Percentiles rank a stretch among this genome's conserved stretches.
phyloP scores from a whole-genome alignment of 2,888 invertebrate species.

The Epinotia brunnichana region DNA sequence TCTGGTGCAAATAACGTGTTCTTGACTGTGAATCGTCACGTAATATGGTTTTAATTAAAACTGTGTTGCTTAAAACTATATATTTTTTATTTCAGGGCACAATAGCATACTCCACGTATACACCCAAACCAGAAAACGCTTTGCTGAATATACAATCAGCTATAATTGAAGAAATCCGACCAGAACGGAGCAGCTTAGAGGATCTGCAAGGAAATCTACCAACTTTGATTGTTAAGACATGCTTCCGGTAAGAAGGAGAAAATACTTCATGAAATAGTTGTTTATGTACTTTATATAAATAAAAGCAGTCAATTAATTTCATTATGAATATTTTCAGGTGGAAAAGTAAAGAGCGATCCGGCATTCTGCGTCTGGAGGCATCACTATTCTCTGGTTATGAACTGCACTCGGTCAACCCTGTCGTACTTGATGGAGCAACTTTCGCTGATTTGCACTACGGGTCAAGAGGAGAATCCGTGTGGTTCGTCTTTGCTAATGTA shows the following conservation, averaged over 20 bases:
- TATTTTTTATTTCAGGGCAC: conserved; percentile 76
- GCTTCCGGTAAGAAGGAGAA: conserved; percentile 81
- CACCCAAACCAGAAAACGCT: conserved; percentile 82
- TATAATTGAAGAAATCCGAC: conserved; percentile 85
- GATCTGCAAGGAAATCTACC: conserved; percentile 86
- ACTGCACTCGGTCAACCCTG: conserved; percentile 81
- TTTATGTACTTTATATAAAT: too few relatives aligned
- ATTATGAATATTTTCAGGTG: conserved; percentile 70
- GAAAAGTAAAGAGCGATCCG: conserved; percentile 85
- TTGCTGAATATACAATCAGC: conserved; percentile 85
- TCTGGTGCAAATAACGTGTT: neutral
- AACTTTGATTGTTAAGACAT: conserved; percentile 85
- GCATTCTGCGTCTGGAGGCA: conserved; percentile 85
- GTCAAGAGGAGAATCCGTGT: conserved; percentile 84
- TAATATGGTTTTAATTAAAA: neutral
- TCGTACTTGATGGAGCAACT: conserved; percentile 82
- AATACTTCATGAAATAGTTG: neutral
- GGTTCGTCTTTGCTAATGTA: conserved; percentile 87
- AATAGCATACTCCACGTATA: conserved; percentile 86
- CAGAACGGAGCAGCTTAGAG: conserved; percentile 85
- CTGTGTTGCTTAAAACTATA: neutral
- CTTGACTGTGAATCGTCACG: neutral
- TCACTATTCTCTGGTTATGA: conserved; percentile 87
- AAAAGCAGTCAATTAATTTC: conserved; percentile 2
- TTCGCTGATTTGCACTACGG: conserved; percentile 85